Base-by-base conservation (phyloP, 1,140 invertebrate genomes). In the Idris sp. region DNA sequence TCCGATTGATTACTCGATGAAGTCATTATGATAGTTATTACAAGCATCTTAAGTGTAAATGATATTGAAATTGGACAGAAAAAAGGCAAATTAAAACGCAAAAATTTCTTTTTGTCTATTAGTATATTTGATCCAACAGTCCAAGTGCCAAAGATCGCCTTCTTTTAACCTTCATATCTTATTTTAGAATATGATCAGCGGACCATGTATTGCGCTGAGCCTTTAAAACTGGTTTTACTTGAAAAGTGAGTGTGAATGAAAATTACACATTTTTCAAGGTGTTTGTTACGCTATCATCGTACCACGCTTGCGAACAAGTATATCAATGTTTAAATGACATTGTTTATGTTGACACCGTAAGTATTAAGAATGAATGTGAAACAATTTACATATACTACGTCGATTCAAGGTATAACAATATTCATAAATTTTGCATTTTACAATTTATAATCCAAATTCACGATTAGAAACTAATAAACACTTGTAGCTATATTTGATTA, bases 161-260 rank as follows among this genome's bases (percentile, higher is more conserved):
- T 67, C 38, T 61, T 59, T 67, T 43, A 35, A 61, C 71, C 71
- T 74, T 74, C 54, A 67, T 67, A 53, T 74, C 71, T 74, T 74
- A 74, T 61, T 74, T 74, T 74, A 74, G 71, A 53, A 74, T 61
- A 46, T 40, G 54, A 67, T 67, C 48, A 61, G 18, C 46, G 54
- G 61, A 54, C 38, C 61, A 54, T 67, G 46, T 53, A 43, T 28
- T 48, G 36, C 44, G 13, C 31, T 6, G 36, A 61, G 54, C 28
- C 71, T 54, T 67, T 67, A 41, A 56, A 74, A 74, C 61, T 61
- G 46, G 71, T 74, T 67, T 61, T 61, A 61, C 71, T 74, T 67
- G 71, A 54, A 74, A 67, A 74, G 53, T 74, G 62, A 74, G 54
- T 40, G 71, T 54, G 53, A 65, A 73, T 65, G 53, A 65, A n/a